Evolutionary conservation across 1,140 invertebrate species (phyloP).

Genomic region (Trichonephila clavipes): DNA sequence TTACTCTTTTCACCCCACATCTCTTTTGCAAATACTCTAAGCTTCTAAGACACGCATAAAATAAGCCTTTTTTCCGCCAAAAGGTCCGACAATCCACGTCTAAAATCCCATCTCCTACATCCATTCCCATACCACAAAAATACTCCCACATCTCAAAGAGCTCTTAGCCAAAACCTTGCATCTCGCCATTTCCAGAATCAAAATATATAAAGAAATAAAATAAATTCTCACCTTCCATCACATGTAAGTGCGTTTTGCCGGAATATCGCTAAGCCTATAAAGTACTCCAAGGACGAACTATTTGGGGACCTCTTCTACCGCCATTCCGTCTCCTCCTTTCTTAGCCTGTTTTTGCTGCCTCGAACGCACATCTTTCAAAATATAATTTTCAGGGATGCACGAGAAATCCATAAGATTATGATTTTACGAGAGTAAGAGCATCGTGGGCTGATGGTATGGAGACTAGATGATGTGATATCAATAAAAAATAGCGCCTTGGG

Average conservation of each 20-base stretch:
- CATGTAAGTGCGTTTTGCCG: slow-evolving; percentile 19
- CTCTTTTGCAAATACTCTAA: too few relatives aligned
- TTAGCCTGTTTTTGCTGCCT: not conserved
- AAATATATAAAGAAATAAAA: slow-evolving; percentile 42
- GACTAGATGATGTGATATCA: not conserved
- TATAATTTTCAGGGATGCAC: slow-evolving; percentile 27
- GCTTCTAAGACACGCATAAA: not conserved
- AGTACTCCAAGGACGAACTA: slow-evolving; percentile 39
- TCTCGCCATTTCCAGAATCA: slow-evolving; percentile 3
- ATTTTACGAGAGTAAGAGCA: not conserved
- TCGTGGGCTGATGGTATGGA: not conserved
- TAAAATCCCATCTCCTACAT: not conserved
- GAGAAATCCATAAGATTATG: slow-evolving; percentile 27
- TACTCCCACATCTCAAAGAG: not conserved
- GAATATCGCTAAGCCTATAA: slow-evolving; percentile 35
- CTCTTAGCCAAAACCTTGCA: slow-evolving; percentile 5
- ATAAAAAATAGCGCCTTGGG: not conserved
- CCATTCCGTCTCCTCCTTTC: not conserved
- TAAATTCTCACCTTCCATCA: slow-evolving; percentile 38
- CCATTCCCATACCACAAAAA: not conserved
- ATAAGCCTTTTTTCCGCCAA: not conserved
- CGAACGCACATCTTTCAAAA: slow-evolving; percentile 2
- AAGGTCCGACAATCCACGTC: not conserved
- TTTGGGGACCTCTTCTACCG: slow-evolving; percentile 24
- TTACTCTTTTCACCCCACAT: too few relatives aligned